Evolutionary conservation across 2,113 vertebrate genomes (phyloP).

Genomic region (Daphoenositta chrysoptera): DNA sequence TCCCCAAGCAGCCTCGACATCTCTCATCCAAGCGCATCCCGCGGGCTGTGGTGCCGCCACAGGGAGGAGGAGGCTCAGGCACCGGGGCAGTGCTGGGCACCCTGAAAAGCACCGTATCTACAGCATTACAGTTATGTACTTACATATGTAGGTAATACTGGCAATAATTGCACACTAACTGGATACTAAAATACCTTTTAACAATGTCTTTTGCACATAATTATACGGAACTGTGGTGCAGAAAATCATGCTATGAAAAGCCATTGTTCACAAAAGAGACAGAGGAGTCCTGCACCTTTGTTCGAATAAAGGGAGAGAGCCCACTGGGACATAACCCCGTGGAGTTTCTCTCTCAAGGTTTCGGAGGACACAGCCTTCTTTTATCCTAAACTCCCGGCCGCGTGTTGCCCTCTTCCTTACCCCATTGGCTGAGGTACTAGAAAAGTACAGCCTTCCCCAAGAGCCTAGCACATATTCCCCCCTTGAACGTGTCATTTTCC

Average conservation of each 20-base stretch:
- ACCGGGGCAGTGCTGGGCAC: too few relatives aligned
- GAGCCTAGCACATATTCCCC: accelerated
- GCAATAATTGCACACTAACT: accelerated
- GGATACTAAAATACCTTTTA: neutral
- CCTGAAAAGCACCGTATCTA: accelerated
- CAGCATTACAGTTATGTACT: accelerated
- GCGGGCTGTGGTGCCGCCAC: neutral
- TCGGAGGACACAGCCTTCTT: accelerated
- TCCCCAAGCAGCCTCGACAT: neutral
- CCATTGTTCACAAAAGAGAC: neutral
- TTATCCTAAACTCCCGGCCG: accelerated
- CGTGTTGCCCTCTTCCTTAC: neutral
- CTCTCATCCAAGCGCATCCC: neutral
- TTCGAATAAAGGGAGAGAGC: neutral
- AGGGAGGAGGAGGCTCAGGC: neutral
- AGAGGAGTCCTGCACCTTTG: neutral
- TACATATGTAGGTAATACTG: accelerated
- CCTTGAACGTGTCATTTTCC: too few relatives aligned
- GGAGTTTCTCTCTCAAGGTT: neutral
- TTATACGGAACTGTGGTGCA: neutral
- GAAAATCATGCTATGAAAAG: neutral
- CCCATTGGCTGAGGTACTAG: neutral
- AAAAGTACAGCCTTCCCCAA: neutral
- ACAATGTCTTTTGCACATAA: neutral
- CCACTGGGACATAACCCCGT: accelerated